These are phyloP conservation scores for Cydia fagiglandana DNA, from an alignment of 1,140 invertebrate species.

Conservation along the genomic window DNA sequence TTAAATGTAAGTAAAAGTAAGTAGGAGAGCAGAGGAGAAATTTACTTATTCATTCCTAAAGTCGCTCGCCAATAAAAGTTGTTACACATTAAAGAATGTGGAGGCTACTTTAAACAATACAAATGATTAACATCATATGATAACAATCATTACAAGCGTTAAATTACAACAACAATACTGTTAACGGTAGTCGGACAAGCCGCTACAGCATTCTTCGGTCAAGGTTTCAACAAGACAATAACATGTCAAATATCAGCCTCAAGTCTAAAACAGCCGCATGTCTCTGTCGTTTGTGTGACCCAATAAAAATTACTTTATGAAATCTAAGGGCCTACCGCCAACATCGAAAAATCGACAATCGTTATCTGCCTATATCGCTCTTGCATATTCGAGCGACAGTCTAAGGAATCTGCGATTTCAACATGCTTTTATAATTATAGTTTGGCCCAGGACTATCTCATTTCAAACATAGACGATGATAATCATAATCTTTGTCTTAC, in stretches of 20 bases:
- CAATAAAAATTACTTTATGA: no score
- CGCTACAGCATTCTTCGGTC: not conserved
- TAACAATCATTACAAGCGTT: not conserved
- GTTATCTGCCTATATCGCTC: no score
- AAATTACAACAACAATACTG: not conserved
- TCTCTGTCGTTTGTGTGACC: not conserved
- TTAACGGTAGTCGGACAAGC: not conserved
- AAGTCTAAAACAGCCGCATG: not conserved
- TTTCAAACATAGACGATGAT: no score
- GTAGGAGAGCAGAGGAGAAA: no score
- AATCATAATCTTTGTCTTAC: no score
- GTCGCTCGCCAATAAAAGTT: not conserved
- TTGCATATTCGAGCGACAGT: no score
- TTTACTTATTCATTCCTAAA: not conserved
- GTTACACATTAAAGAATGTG: not conserved
- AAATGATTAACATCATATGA: not conserved
- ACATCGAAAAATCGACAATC: no score
- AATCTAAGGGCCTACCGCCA: no score
- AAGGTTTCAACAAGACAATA: slow-evolving; percentile 4
- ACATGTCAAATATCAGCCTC: not conserved
- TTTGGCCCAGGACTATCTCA: no score
- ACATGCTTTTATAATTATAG: no score
- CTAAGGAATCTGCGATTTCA: no score
- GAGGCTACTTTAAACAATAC: not conserved
- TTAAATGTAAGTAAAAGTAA: no score